Percentiles rank a stretch among this genome's conserved stretches.
These are phyloP conservation scores for Sebastes flavidus DNA, from an alignment of 2,797 vertebrate species.

Conservation along the genomic window DNA sequence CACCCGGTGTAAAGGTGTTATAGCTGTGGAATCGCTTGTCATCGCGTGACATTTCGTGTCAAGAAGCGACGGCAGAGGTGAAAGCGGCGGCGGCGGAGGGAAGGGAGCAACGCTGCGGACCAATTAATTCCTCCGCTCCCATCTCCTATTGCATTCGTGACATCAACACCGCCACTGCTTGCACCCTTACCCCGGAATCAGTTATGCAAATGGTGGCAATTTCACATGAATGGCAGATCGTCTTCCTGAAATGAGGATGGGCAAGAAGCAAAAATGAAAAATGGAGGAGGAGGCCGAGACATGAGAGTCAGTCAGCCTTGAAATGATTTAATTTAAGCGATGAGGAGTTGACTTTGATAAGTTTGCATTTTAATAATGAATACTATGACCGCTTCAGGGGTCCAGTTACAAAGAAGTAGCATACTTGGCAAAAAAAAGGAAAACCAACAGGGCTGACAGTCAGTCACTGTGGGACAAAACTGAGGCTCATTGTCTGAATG, in stretches of 20 bases:
- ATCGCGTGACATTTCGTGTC: constrained; percentile 51
- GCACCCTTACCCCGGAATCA: constrained; percentile 54
- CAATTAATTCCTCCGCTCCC: constrained; percentile 62
- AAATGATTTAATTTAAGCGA: constrained; percentile 87
- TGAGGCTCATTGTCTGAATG: neutral
- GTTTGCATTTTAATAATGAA: constrained; percentile 80
- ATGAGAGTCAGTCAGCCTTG: constrained; percentile 78
- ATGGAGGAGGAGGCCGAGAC: constrained; percentile 55
- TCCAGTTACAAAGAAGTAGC: constrained; percentile 38
- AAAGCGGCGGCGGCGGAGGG: neutral
- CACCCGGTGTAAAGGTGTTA: neutral
- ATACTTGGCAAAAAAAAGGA: constrained; percentile 1
- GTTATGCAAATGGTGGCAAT: constrained; percentile 77
- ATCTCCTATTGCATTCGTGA: constrained; percentile 49
- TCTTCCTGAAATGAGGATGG: constrained; percentile 73
- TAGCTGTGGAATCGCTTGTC: neutral
- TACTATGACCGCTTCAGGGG: constrained; percentile 54
- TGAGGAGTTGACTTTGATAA: constrained; percentile 84
- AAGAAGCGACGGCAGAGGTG: constrained; percentile 41
- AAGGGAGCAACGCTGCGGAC: constrained; percentile 28
- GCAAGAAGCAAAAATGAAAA: constrained; percentile 74
- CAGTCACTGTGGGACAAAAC: neutral
- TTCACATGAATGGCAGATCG: constrained; percentile 69
- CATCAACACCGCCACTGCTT: constrained; percentile 50
- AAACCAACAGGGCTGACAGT: neutral